These are phyloP conservation scores for Mellilla xanthometata DNA, from an alignment of 2,888 invertebrate species.

Conservation along the genomic window DNA sequence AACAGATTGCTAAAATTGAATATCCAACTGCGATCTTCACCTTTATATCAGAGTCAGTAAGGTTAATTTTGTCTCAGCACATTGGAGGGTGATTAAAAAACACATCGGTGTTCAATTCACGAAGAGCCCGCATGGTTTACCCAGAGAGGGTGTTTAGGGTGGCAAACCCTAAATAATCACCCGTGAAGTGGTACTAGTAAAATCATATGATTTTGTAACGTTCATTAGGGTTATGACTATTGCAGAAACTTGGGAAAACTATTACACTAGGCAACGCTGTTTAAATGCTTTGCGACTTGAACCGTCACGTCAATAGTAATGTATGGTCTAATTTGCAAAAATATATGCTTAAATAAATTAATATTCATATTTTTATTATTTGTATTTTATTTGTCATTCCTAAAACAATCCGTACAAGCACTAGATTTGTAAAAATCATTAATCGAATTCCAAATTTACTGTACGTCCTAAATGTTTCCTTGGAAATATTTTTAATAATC, in stretches of 20 bases:
- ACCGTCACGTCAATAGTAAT: too few species aligned
- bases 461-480: too few species aligned
- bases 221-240: neutral
- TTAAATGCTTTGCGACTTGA: too few species aligned
- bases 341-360: too few species aligned
- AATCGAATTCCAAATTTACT: too few species aligned
- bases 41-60: slow-evolving; percentile 22
- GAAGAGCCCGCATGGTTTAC: slow-evolving; percentile 67
- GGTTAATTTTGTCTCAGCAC: slow-evolving; percentile 28
- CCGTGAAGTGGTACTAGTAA: slow-evolving; percentile 27
- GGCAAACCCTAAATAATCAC: slow-evolving; percentile 53
- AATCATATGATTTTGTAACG: slow-evolving; percentile 29
- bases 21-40: slow-evolving; percentile 20
- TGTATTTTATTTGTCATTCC: too few species aligned
- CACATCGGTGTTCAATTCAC: slow-evolving; percentile 42
- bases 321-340: too few species aligned
- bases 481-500: too few species aligned
- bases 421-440: too few species aligned
- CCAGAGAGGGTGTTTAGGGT: slow-evolving; percentile 50
- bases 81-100: slow-evolving; percentile 40
- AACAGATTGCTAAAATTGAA: slow-evolving; percentile 57
- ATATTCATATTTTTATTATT: too few species aligned
- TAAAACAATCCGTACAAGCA: too few species aligned
- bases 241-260: slow-evolving; percentile 8
- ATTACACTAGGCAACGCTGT: too few species aligned